phyloP scores from a whole-genome alignment of 64 coral and sea anemone species.

The Pocillopora verrucosa region DNA sequence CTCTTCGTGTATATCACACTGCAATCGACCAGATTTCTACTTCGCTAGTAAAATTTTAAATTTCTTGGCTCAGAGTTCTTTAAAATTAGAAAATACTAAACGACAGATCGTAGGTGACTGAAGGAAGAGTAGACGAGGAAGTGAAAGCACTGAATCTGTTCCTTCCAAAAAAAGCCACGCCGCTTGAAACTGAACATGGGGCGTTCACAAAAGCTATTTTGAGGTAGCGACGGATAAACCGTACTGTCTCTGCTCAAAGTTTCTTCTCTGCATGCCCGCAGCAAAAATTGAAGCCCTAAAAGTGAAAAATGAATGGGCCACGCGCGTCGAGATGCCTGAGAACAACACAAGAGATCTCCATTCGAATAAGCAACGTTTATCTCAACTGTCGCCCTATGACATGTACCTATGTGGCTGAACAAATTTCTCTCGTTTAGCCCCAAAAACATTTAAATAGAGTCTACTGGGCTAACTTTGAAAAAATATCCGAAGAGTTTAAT shows the following conservation, averaged over 20 bases:
- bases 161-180: background rate
- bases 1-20: too few species aligned
- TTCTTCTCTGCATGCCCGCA: background rate
- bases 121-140: background rate
- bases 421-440: background rate
- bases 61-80: too few species aligned
- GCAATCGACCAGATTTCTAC: too few species aligned
- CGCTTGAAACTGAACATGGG: background rate
- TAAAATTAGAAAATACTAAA: too few species aligned
- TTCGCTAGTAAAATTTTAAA: too few species aligned
- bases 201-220: slow-evolving; percentile 1
- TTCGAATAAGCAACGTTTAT: too few species aligned
- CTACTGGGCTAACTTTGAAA: too few species aligned
- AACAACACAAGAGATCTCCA: too few species aligned
- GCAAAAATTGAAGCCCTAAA: background rate
- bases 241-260: background rate
- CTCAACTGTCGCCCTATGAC: background rate
- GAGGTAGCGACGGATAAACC: background rate
- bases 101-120: background rate
- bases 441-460: background rate
- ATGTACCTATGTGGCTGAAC: too few species aligned
- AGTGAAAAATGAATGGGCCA: background rate
- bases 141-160: background rate
- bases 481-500: background rate
- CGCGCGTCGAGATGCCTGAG: too few species aligned